Percentiles rank a stretch among this genome's conserved stretches.
phyloP scores from a whole-genome alignment of 1,140 invertebrate genomes.

The Notospermus geniculatus region DNA sequence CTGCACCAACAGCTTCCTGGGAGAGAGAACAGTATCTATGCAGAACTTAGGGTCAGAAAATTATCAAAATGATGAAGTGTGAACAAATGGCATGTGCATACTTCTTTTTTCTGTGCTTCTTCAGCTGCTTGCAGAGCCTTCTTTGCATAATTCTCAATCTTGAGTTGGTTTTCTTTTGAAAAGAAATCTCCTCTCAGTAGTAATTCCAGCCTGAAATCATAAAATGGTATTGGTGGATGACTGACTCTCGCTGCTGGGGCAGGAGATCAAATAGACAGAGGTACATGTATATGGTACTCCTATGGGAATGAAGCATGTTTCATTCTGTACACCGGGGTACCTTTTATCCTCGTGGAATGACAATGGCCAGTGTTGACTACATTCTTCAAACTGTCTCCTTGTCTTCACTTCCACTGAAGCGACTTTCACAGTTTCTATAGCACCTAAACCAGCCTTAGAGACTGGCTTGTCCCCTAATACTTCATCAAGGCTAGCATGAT shows the following conservation, averaged over 20 bases:
- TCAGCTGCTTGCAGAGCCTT: constrained; percentile 62
- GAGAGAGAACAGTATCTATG: no score
- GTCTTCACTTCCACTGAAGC: constrained; percentile 64
- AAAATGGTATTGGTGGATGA: no score
- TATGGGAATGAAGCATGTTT: no score
- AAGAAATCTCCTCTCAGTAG: constrained; percentile 64
- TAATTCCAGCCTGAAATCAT: constrained; percentile 31
- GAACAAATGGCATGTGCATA: no score
- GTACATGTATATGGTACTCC: no score
- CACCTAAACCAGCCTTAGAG: not conserved
- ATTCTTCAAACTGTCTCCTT: constrained; percentile 66
- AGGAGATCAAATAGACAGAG: no score
- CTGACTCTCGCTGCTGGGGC: no score
- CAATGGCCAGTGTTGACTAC: constrained; percentile 72
- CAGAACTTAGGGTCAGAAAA: no score
- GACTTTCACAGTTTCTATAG: constrained; percentile 55
- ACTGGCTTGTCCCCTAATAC: not conserved
- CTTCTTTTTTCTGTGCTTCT: constrained; percentile 26
- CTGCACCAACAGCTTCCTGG: constrained; percentile 37
- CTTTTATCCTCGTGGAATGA: constrained; percentile 72
- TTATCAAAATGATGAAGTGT: no score
- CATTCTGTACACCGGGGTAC: no score
- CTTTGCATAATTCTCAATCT: constrained; percentile 65
- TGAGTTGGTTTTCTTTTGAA: constrained; percentile 58
- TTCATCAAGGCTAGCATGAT: not conserved